phyloP scores from a whole-genome alignment of 2,888 invertebrate species.

The Ditula angustiorana region DNA sequence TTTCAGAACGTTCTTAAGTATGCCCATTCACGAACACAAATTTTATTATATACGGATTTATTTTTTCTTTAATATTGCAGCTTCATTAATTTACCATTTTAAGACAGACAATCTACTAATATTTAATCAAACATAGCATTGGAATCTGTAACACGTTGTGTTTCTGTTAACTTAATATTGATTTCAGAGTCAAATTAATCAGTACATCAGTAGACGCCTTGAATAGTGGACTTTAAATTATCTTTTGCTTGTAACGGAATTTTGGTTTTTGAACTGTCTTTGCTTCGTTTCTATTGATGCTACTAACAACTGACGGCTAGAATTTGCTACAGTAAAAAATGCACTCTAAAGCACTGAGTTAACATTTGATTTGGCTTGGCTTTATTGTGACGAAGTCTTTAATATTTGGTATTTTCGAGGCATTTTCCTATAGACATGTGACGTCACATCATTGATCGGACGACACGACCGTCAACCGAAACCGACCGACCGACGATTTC shows the following conservation, averaged over 20 bases:
- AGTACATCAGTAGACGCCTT: no score
- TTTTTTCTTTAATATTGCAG: no score
- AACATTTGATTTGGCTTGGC: not conserved
- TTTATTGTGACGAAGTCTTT: not conserved
- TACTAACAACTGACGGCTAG: not conserved
- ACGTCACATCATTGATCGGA: constrained; percentile 51
- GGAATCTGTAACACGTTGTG: no score
- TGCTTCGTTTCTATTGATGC: not conserved
- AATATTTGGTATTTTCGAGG: not conserved
- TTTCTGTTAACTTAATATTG: no score
- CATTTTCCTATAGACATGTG: constrained; percentile 34
- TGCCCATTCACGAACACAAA: not conserved
- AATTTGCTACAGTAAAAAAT: not conserved
- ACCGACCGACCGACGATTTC: constrained; percentile 46
- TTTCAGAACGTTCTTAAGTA: no score
- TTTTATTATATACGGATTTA: not conserved
- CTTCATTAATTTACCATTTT: no score
- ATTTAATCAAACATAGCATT: no score
- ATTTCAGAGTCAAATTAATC: no score
- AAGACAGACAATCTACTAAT: no score
- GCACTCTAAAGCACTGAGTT: rapidly evolving
- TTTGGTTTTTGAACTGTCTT: constrained; percentile 22
- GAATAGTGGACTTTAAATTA: not conserved
- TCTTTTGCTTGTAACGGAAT: not conserved
- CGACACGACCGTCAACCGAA: constrained; percentile 41